Base-by-base conservation (phyloP, 2,888 invertebrate genomes). In the Yponomeuta cagnagella region DNA sequence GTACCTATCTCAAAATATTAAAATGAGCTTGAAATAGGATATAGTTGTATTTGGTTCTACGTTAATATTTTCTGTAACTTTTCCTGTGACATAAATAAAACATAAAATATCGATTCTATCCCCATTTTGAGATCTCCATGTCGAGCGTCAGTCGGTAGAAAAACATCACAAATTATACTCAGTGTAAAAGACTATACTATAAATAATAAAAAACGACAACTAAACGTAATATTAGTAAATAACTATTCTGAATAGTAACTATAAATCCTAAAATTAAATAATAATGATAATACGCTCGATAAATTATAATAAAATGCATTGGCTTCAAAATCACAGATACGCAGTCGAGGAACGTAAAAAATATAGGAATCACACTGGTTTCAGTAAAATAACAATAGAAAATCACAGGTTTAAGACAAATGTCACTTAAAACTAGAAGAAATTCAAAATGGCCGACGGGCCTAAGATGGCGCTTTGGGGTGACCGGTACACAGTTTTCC, bases 311-410 rank as follows among this genome's bases (percentile, higher is more conserved):
- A 78, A 78, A 81, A 79, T 77, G 75, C 80, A 83, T 88, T 89
- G 90, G 87, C 88, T 86, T 88, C 83, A 80, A 74, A 85, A 91
- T 91, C 90, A 91, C 91, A 88, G 90, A 85, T 80, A 77, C 77
- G 79, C 81, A 76, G 52, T 15, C 52, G 78, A 83, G 83, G 87
- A 88, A 86, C 84, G 77, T 79, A 78, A 80, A 80, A 84, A 84
- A 82, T 81, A 79, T 84, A 87, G 83, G 82, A 85, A 88, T 87
- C 85, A 85, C 84, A 84, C 84, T 82, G 77, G 15, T 15, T 58
- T 80, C 79, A 80, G 82, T 83, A 80, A 85, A 84, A 82, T 85
- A 86, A 86, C 82, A 84, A 82, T 86, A 83, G 79, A 81, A 83
- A 90, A 90, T 90, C 90, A 91, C 90, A 90, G 89, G 84, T 82